phyloP scores from a whole-genome alignment of 2,113 vertebrate genomes.

The Hippocampus comes region DNA sequence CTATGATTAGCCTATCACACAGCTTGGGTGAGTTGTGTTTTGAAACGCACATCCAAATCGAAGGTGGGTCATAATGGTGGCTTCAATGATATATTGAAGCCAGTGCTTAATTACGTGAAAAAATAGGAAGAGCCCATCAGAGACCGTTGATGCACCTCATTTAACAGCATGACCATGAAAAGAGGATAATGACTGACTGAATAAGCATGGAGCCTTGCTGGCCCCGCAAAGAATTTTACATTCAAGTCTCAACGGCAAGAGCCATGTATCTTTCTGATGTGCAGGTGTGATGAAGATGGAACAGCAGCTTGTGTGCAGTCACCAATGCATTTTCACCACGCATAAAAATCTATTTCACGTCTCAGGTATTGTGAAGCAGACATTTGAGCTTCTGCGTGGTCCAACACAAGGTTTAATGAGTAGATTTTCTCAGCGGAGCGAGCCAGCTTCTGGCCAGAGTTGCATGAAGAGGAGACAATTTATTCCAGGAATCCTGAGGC shows the following conservation, averaged over 20 bases:
- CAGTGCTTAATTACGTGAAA: constrained; percentile 63
- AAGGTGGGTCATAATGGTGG: constrained; percentile 28
- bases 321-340: constrained; percentile 58
- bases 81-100: constrained; percentile 47
- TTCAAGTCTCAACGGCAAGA: constrained; percentile 35
- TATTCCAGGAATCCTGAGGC: constrained; percentile 31
- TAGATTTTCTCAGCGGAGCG: constrained; percentile 38
- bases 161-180: constrained; percentile 60
- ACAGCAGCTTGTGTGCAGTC: constrained; percentile 50
- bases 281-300: constrained; percentile 43
- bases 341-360: constrained; percentile 71
- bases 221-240: constrained; percentile 39
- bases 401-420: constrained; percentile 53
- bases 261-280: constrained; percentile 44
- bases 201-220: constrained; percentile 42
- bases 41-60: constrained; percentile 32
- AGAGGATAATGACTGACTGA: constrained; percentile 54
- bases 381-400: constrained; percentile 49
- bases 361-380: constrained; percentile 49
- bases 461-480: constrained; percentile 35
- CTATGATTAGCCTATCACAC: constrained; percentile 50
- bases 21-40: constrained; percentile 34
- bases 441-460: constrained; percentile 37
- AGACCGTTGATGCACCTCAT: constrained; percentile 63
- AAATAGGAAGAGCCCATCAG: constrained; percentile 56